phyloP scores from a whole-genome alignment of 2,888 invertebrate genomes.

The Theodoxus fluviatilis region DNA sequence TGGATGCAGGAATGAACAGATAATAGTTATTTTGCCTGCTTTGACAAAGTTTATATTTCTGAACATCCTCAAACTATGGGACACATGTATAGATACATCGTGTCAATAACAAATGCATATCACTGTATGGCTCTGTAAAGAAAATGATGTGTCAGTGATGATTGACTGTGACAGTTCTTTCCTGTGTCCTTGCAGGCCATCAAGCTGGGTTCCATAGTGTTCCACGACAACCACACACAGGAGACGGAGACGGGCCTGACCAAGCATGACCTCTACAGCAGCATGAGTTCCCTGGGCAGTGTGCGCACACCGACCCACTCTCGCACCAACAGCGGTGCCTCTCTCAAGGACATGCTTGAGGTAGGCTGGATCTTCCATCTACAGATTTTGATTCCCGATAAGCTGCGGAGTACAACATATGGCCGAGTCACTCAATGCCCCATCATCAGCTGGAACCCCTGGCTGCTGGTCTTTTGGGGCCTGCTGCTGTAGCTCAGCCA shows the following conservation, averaged over 20 bases:
- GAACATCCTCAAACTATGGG: neutral
- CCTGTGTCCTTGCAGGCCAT: neutral
- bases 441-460: too few relatives aligned
- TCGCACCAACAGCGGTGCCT: conserved; percentile 46
- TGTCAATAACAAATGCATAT: neutral
- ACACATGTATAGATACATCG: neutral
- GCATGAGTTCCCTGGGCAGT: conserved; percentile 42
- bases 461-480: too few relatives aligned
- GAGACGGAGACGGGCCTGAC: conserved; percentile 22
- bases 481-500: too few relatives aligned
- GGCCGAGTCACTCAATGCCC: too few relatives aligned
- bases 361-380: too few relatives aligned
- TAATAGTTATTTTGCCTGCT: too few relatives aligned
- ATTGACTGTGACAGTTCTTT: neutral
- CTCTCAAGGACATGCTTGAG: conserved; percentile 40
- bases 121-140: neutral
- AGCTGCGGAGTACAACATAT: too few relatives aligned
- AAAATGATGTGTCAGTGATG: neutral
- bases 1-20: too few relatives aligned
- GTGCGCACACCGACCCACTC: conserved; percentile 34
- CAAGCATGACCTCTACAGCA: conserved; percentile 36
- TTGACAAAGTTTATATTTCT: neutral
- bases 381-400: too few relatives aligned
- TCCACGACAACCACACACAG: conserved; percentile 6
- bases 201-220: neutral